phyloP scores from a whole-genome alignment of 2,888 invertebrate genomes.

The Meliscaeva auricollis region DNA sequence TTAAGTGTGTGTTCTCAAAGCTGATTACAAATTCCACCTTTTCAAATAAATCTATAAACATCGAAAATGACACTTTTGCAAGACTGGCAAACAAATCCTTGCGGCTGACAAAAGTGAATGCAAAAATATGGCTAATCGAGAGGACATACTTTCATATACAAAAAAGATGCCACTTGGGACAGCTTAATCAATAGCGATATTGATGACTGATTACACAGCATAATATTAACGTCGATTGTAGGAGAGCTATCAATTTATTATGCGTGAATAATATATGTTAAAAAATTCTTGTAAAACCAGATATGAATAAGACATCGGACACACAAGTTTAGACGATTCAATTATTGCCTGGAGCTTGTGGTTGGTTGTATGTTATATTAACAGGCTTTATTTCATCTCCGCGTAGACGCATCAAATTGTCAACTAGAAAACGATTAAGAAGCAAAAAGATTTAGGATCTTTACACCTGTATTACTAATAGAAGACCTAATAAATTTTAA shows the following conservation, averaged over 20 bases:
- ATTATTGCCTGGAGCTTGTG: conserved; percentile 9
- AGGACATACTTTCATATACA: conserved; percentile 54
- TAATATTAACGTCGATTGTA: conserved; percentile 22
- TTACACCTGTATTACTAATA: neutral
- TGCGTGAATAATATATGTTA: conserved; percentile 41
- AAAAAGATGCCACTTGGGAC: conserved; percentile 56
- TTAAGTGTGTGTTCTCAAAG: conserved; percentile 18
- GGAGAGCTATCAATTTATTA: conserved; percentile 59
- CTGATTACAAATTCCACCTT: conserved; percentile 60
- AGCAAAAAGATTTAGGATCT: conserved; percentile 28
- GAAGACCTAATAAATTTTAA: too few species aligned
- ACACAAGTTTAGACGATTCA: conserved; percentile 23
- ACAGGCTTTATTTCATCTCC: conserved; percentile 16
- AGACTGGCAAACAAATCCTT: conserved; percentile 60
- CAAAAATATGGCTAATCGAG: conserved; percentile 61
- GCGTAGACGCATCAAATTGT: conserved; percentile 55
- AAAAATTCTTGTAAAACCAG: conserved; percentile 47
- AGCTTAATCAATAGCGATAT: conserved; percentile 61
- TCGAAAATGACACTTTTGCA: conserved; percentile 25
- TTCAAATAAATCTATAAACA: conserved; percentile 31
- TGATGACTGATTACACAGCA: conserved; percentile 41
- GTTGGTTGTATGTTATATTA: neutral
- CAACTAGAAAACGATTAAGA: conserved; percentile 45
- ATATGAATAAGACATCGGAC: neutral
- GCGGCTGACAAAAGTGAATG: conserved; percentile 68